phyloP scores from a whole-genome alignment of 2,113 vertebrate species.

The Sarotherodon lohbergeri region DNA sequence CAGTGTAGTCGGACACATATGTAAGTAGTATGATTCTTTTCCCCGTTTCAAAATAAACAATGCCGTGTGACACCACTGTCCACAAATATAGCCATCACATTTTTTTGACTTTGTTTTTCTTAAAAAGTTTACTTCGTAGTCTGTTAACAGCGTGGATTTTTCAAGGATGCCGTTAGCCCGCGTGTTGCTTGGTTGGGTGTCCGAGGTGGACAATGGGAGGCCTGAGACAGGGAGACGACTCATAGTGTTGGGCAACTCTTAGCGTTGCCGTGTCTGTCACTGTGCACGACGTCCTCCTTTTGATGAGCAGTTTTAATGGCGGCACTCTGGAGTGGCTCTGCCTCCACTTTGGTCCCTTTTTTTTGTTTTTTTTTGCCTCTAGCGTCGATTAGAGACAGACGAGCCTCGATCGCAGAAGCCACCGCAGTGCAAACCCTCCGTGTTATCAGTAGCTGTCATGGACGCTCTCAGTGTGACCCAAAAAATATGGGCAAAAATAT shows the following conservation, averaged over 20 bases:
- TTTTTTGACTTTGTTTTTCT: constrained; percentile 55
- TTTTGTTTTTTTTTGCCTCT: background rate
- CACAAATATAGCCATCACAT: constrained; percentile 90
- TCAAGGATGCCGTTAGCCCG: constrained; percentile 77
- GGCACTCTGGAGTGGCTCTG: constrained; percentile 39
- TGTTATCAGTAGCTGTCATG: constrained; percentile 45
- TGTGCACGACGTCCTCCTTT: constrained; percentile 32
- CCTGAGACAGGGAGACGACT: constrained; percentile 85
- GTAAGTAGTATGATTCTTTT: constrained; percentile 76
- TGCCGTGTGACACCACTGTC: constrained; percentile 79
- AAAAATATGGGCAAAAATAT: constrained; percentile 97
- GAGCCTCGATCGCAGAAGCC: constrained; percentile 31
- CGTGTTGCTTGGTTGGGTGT: constrained; percentile 74
- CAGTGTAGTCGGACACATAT: constrained; percentile 95
- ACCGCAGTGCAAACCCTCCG: constrained; percentile 27
- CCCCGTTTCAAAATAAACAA: constrained; percentile 87
- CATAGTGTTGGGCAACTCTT: constrained; percentile 57
- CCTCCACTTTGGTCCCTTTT: constrained; percentile 60
- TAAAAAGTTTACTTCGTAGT: constrained; percentile 46
- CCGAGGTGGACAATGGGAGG: constrained; percentile 74
- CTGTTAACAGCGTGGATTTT: constrained; percentile 26
- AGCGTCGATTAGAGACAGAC: constrained; percentile 49
- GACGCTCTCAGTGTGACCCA: constrained; percentile 79
- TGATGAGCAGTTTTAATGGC: constrained; percentile 30
- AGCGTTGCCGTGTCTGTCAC: constrained; percentile 65